These are phyloP conservation scores for Tigriopus japonicus DNA, from an alignment of 1,140 invertebrate species.

Conservation along the genomic window DNA sequence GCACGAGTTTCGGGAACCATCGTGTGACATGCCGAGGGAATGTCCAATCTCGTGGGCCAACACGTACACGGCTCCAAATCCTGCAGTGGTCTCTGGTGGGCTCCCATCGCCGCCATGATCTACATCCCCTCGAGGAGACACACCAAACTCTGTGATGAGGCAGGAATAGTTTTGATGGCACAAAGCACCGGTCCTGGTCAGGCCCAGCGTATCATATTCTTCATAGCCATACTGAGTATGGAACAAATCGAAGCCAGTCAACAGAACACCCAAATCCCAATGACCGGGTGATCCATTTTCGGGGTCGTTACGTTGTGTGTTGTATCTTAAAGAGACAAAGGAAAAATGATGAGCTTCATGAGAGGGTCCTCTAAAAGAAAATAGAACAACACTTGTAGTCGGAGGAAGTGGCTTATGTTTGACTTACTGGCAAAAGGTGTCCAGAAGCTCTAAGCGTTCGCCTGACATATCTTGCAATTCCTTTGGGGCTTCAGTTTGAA, in stretches of 20 bases:
- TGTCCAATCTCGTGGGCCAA: conserved; percentile 5
- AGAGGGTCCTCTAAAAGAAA: too few relatives aligned
- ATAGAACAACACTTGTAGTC: too few relatives aligned
- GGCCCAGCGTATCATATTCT: neutral
- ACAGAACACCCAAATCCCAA: neutral
- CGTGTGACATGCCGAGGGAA: neutral
- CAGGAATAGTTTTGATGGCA: conserved; percentile 1
- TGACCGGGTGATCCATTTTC: neutral
- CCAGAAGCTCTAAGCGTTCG: neutral
- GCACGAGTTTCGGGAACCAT: neutral
- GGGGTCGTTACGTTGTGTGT: neutral
- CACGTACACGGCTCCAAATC: neutral
- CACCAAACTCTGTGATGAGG: neutral
- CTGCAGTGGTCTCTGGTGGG: neutral
- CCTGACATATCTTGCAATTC: neutral
- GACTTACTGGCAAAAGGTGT: neutral
- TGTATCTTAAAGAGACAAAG: neutral
- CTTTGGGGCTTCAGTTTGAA: neutral
- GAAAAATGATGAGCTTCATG: neutral
- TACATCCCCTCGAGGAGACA: neutral
- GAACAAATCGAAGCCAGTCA: neutral
- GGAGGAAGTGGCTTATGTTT: neutral
- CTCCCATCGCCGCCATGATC: neutral
- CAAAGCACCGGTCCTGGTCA: neutral
- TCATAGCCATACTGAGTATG: neutral